A percentile compares a stretch with the other conserved stretches of the same genome.
Conservation (phyloP, 2,888 invertebrate genomes). For the Spodoptera picta region DNA sequence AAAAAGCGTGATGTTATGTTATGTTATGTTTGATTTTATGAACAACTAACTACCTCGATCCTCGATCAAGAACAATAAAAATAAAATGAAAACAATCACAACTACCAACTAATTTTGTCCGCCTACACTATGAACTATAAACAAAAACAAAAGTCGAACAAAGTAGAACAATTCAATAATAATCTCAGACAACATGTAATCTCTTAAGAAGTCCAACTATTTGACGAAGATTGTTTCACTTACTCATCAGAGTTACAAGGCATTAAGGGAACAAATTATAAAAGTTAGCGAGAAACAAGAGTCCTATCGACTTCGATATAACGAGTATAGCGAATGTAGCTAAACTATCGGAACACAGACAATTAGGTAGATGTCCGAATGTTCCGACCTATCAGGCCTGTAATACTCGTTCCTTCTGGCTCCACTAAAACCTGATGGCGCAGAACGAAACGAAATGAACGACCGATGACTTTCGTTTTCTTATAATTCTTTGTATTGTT, state of each 20-base stretch:
- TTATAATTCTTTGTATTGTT: constrained; percentile 78
- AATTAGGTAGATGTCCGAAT: constrained; percentile 67
- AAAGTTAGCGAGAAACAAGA: constrained; percentile 46
- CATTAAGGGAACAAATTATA: constrained; percentile 47
- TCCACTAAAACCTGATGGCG: constrained; percentile 79
- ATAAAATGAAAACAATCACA: constrained; percentile 8
- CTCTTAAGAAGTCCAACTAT: constrained; percentile 38
- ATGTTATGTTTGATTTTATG: too few species aligned
- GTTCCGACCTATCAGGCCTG: constrained; percentile 63
- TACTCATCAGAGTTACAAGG: constrained; percentile 35
- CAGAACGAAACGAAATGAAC: constrained; percentile 82
- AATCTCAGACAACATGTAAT: constrained; percentile 46
- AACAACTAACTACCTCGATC: too few species aligned
- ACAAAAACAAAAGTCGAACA: constrained; percentile 28
- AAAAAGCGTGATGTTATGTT: too few species aligned
- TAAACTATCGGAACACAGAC: constrained; percentile 59
- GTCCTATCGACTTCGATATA: constrained; percentile 38
- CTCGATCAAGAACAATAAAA: too few species aligned
- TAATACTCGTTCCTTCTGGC: constrained; percentile 69
- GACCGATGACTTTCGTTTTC: constrained; percentile 83
- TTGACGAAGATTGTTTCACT: constrained; percentile 44
- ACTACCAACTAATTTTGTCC: neutral
- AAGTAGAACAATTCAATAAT: constrained; percentile 39
- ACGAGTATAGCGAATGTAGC: constrained; percentile 42
- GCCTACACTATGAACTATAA: constrained; percentile 19